Evolutionary conservation across 1,140 invertebrate genomes (phyloP), one percentile per base, ranked within the genome.

Genomic region (Bathynomus jamesi): DNA sequence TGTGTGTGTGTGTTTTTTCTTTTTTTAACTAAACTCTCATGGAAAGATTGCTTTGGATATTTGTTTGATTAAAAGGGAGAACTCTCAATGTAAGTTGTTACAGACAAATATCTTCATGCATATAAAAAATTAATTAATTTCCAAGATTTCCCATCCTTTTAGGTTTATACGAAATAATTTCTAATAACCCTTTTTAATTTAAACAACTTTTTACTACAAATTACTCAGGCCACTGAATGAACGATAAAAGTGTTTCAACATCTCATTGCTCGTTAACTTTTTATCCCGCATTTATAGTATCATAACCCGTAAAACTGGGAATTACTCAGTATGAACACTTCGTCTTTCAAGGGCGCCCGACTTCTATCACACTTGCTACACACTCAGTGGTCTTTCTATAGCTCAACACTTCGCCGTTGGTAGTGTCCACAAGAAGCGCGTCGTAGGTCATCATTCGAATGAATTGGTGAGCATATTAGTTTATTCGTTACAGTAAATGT

Each of bases 351-450:
- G 92, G 82, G 84, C 86, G 65, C 84, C 89, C 76, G 97, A 99
- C 84, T 88, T 92, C 70, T 99, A 99, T 82, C 97, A 99, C 80
- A 98, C 95, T 0, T 98, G 96, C 83, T 99, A 99, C 80, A 89
- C 90, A 2, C 82, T 99, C 3, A 95, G 94, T 84, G 97, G 96
- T n/a, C 83, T 99, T 24, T 94, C 95, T 25, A 85, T 98, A 67
- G 90, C 95, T 30, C 96, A 99, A 83, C 90, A 96, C 85, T 90
- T 89, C 61, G 83, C 46, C 80, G 79, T 72, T 70, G 84, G 31
- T 76, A 79, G 31, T 32, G 32, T 29, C 32, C 60, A 62, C 53
- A 29, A 61, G 65, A 82, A 81, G 74, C 83, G 80, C 81, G 84
- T 89, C 67, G 80, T 89, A 71, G 89, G 88, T 32, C 81, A 84